Evolutionary conservation across 2,888 invertebrate genomes (phyloP).

Genomic region (Tuberolachnus salignus): DNA sequence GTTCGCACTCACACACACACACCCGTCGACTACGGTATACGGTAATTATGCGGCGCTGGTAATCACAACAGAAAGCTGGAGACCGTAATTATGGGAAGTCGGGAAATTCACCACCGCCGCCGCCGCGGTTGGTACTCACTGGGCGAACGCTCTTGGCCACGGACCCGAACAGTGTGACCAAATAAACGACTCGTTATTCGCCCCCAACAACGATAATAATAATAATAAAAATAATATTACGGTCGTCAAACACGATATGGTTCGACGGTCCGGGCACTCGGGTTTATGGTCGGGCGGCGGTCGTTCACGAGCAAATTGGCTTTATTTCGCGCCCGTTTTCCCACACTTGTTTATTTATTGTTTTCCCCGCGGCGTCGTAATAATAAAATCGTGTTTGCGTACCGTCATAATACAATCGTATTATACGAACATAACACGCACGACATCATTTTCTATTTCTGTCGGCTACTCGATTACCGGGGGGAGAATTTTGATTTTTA

Average conservation of each 20-base stretch:
- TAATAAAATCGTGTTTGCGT: too few species aligned
- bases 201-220: not conserved
- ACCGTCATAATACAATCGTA: too few species aligned
- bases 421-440: too few species aligned
- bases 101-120: constrained; percentile 29
- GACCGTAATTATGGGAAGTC: constrained; percentile 26
- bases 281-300: too few species aligned
- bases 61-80: constrained; percentile 28
- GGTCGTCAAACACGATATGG: not conserved
- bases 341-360: too few species aligned
- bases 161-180: constrained; percentile 38
- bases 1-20: constrained; percentile 16
- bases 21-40: not conserved
- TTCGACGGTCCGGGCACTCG: not conserved
- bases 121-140: constrained; percentile 40
- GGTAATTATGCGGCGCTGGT: constrained; percentile 13
- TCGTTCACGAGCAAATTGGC: not conserved
- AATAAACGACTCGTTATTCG: constrained; percentile 9
- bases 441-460: too few species aligned
- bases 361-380: too few species aligned
- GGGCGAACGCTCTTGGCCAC: not conserved
- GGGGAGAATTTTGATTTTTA: too few species aligned
- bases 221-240: not conserved
- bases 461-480: too few species aligned
- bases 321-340: too few species aligned